Evolutionary conservation across 2,888 invertebrate genomes (phyloP), one percentile per base, ranked within the genome.

Genomic region (Lasioglossum marginatum): DNA sequence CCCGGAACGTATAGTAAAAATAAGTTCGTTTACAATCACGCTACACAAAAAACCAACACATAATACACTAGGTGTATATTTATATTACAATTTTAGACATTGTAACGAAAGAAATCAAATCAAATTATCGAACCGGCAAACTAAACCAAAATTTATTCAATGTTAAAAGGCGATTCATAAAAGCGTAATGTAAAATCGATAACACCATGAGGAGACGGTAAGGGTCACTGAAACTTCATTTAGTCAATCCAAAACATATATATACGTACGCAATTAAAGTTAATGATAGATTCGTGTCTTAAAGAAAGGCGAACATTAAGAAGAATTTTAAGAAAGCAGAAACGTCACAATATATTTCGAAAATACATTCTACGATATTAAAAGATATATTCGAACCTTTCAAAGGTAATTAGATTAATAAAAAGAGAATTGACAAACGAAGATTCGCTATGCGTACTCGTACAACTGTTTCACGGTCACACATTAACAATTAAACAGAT

Each of bases 171-270:
- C 45, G 16, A 34, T 60, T 71, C 48, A 40, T 48, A 71, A 76
- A 82, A 66, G 34, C 6, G 31, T 43, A 82, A 72, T 74, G 37
- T 16, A 76, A 79, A 76, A 85, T 85, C 85, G 71, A 85, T 85
- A 85, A 66, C 27, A 79, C n/a, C 43, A 85, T 52, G 76, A 45
- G 60, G 40, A 57, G 72, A 31, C 23, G n/a, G 19, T 31, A 27
- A 31, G 31, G 66, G 37, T 75, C 52, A 71, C 34, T 52, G 60
- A 16, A 83, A 70, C 74, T 63, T 63, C 74, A 23, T 16, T n/a
- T 57, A 34, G 31, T 48, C n/a, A 43, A 34, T 78, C 34, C 40
- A 14, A 78, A 63, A 70, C 14, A 84, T 23, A n/a, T n/a, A n/a
- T 2, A 6, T 66, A 60, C 8, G 31, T 60, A 27, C 12, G 31